These are phyloP conservation scores for Cryptotis parvus DNA, from an alignment of 2,113 vertebrate species.

Conservation along the genomic window DNA sequence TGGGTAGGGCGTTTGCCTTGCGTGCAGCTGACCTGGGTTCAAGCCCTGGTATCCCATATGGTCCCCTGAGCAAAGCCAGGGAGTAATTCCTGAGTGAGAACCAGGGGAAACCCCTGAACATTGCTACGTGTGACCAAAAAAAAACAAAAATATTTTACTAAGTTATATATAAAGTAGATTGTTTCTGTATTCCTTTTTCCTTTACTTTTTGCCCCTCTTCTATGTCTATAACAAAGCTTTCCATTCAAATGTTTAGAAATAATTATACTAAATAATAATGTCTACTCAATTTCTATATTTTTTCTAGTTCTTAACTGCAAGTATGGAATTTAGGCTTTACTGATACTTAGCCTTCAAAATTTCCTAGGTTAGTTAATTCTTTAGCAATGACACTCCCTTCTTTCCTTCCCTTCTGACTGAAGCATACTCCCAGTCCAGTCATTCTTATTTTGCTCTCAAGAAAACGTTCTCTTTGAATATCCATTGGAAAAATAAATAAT, in stretches of 20 bases:
- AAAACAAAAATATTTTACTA: too few species aligned
- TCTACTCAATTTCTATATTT: background rate
- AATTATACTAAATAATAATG: background rate
- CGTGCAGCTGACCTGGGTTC: too few species aligned
- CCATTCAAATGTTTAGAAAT: background rate
- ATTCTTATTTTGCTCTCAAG: constrained; percentile 31
- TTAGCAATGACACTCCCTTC: background rate
- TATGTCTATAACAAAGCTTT: background rate
- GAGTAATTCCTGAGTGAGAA: too few species aligned
- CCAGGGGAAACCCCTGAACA: too few species aligned
- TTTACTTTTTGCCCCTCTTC: too few species aligned
- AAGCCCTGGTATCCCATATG: too few species aligned
- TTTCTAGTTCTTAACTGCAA: background rate
- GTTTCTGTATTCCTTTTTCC: too few species aligned
- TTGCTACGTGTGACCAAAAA: too few species aligned
- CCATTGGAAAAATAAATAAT: constrained; percentile 21
- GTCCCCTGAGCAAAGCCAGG: too few species aligned
- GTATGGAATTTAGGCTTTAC: background rate
- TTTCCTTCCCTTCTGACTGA: background rate
- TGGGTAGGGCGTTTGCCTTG: too few species aligned
- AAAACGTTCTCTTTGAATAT: constrained; percentile 46
- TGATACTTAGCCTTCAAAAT: background rate
- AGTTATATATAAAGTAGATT: background rate
- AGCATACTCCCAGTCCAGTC: background rate
- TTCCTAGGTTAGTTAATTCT: background rate